A percentile compares a stretch with the other conserved stretches of the same genome.
Evolutionary conservation across 2,797 vertebrate species (phyloP).

Genomic region (Rhyacichthys aspro): DNA sequence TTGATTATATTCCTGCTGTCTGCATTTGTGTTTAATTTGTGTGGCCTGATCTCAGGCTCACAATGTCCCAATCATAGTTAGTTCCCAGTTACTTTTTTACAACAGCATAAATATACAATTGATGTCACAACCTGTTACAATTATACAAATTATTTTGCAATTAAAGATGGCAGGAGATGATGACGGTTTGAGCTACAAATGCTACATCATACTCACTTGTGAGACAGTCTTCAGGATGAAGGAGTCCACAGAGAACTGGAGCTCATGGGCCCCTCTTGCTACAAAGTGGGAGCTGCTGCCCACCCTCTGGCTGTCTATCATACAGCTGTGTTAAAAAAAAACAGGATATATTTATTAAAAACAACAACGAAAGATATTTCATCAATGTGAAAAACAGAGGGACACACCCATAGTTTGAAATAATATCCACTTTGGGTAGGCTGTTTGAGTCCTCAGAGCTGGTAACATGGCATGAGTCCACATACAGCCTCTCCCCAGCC

Average conservation of each 20-base stretch:
- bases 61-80: no score
- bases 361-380: neutral
- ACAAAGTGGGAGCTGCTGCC: conserved; percentile 67
- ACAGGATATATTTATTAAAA: neutral
- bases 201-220: conserved; percentile 46
- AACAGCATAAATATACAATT: no score
- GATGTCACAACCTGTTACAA: no score
- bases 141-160: neutral
- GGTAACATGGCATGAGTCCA: conserved; percentile 67
- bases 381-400: neutral
- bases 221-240: conserved; percentile 61
- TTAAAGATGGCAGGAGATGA: no score
- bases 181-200: neutral
- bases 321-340: conserved; percentile 62
- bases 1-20: no score
- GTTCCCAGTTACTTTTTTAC: no score
- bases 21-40: no score
- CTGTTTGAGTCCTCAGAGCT: conserved; percentile 49
- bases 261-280: conserved; percentile 21
- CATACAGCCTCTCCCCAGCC: conserved; percentile 58
- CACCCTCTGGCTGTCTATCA: conserved; percentile 69
- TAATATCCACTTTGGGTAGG: conserved; percentile 53
- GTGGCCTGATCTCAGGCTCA: no score
- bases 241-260: conserved; percentile 71
- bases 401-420: conserved; percentile 70